Conservation (phyloP, 2,797 vertebrate species). For the Synanceia verrucosa region DNA sequence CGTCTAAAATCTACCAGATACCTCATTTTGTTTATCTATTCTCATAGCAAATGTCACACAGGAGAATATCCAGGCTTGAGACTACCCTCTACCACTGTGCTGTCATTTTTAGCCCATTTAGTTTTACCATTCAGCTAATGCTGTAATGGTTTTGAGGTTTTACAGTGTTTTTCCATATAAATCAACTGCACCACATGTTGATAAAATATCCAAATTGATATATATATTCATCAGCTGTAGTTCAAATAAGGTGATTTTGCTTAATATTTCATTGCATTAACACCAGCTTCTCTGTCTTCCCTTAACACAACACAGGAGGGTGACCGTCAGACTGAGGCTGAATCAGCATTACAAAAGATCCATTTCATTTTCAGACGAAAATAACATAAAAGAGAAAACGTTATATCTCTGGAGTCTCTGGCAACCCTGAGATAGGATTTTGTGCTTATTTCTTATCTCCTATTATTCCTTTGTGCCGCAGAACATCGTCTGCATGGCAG, state of each 20-base stretch:
- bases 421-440: slow-evolving; percentile 56
- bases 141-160: background rate
- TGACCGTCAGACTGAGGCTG: slow-evolving; percentile 40
- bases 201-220: slow-evolving; percentile 10
- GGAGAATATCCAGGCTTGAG: slow-evolving; percentile 4
- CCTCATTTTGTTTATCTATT: slow-evolving; percentile 19
- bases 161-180: background rate
- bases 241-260: background rate
- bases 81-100: background rate
- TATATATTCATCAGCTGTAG: background rate
- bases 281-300: background rate
- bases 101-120: no score
- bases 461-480: slow-evolving; percentile 51
- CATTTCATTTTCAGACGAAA: slow-evolving; percentile 65
- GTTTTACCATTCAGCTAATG: background rate
- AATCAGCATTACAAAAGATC: slow-evolving; percentile 62
- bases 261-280: slow-evolving; percentile 2
- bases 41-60: slow-evolving; percentile 17
- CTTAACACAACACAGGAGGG: background rate
- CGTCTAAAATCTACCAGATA: background rate
- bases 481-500: slow-evolving; percentile 43
- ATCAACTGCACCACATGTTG: background rate
- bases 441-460: slow-evolving; percentile 64
- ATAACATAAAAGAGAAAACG: slow-evolving; percentile 63
- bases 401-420: slow-evolving; percentile 44